Base-by-base conservation (phyloP, 2,113 vertebrate species). In the Microcebus murinus region DNA sequence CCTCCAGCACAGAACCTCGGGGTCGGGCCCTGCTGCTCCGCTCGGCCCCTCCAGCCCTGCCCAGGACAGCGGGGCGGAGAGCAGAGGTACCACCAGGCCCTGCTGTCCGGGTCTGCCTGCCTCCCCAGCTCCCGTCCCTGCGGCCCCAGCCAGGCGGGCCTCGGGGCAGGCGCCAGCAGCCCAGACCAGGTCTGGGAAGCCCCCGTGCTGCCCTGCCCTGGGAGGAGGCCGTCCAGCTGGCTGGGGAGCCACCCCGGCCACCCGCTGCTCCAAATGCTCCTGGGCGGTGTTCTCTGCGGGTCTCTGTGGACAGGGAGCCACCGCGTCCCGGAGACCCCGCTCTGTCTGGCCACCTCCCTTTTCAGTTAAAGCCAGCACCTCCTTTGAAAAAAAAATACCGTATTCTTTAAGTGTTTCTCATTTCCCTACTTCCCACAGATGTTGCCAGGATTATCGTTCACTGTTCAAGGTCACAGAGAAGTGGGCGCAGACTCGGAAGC, bases 371-470 rank as follows among this genome's bases (percentile, higher is more conserved):
- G 31, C n/a, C 0, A 0, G n/a, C 0, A 1, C 70, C 45, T 50
- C 8, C 0, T 31, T 27, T 0, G 25, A 8, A 45, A 31, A 52
- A 52, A 73, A 15, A 45, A 13, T 48, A 12, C 7, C 77, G 3
- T 11, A 20, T 4, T 34, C 76, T 71, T 12, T 18, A 71, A 50
- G 4, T 15, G 4, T 13, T 39, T 34, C 52, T 73, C 52, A 6
- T 2, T 1, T 21, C 18, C 25, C 52, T 13, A 0, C 4, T 27
- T 10, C 18, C 70, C 14, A 0, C 0, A 0, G 34, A 18, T 15
- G 14, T 27, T 2, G 0, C 59, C 15, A 27, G 39, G 67, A 13
- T 0, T 1, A 12, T 15, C 0, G 9, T 0, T 39, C 31, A 3
- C 36, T 74, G 5, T 45, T 34, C 6, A 0, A 3, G 6, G 1